A percentile compares a stretch with the other conserved stretches of the same genome.
These are phyloP conservation scores for Dolomedes plantarius DNA, from an alignment of 2,888 invertebrate species.

Conservation along the genomic window DNA sequence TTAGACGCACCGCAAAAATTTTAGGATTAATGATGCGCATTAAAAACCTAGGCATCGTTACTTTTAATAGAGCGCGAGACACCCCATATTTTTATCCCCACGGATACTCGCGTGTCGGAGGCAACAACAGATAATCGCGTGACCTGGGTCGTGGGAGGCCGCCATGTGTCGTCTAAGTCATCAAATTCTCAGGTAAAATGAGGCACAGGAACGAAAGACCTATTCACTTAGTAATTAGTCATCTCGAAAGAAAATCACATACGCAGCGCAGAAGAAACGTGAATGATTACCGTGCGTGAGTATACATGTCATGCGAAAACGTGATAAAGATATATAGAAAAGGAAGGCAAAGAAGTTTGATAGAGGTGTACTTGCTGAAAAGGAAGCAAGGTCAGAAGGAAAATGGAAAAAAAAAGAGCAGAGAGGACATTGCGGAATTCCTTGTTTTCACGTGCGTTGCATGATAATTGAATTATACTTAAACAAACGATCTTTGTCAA, in stretches of 20 bases:
- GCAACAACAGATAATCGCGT: background rate
- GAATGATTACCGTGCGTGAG: constrained; percentile 5
- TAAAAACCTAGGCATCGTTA: background rate
- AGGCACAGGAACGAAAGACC: background rate
- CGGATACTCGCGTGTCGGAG: background rate
- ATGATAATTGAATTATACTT: background rate
- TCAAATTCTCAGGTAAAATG: constrained; percentile 9
- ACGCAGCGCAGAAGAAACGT: background rate
- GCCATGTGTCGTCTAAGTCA: constrained; percentile 5
- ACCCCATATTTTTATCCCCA: background rate
- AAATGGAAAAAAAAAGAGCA: background rate
- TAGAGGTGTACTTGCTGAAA: background rate
- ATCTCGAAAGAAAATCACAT: constrained; percentile 8
- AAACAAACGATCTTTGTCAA: background rate
- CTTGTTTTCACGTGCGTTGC: background rate
- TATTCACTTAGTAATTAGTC: constrained; percentile 12
- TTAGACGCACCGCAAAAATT: background rate
- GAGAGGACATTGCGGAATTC: background rate
- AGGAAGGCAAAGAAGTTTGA: background rate
- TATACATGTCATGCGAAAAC: background rate
- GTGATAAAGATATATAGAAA: background rate
- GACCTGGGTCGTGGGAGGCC: background rate
- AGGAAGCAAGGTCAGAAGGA: too few species aligned
- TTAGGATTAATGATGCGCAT: background rate
- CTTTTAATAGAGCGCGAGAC: background rate